Evolutionary conservation across 2,888 invertebrate genomes (phyloP).

Genomic region (Stenoptilia bipunctidactyla): DNA sequence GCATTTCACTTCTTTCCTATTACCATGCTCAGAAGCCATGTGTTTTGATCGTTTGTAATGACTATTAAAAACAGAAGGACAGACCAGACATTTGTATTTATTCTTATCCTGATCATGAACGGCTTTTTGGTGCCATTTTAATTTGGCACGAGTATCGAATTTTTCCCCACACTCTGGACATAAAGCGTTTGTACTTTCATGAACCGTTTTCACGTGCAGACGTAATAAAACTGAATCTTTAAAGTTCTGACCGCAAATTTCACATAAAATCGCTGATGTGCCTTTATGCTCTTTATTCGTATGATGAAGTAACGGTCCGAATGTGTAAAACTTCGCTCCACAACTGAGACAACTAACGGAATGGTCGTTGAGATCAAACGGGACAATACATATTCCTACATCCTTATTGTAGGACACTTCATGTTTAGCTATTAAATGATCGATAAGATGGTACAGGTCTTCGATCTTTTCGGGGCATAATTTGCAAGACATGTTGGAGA

Average conservation of each 20-base stretch:
- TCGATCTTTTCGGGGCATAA: conserved; percentile 35
- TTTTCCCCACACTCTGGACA: conserved; percentile 57
- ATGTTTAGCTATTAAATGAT: conserved; percentile 44
- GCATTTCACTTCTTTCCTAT: conserved; percentile 49
- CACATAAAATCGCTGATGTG: conserved; percentile 47
- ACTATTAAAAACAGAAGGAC: conserved; percentile 45
- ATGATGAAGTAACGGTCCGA: conserved; percentile 49
- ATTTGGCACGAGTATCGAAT: conserved; percentile 57
- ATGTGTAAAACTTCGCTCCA: conserved; percentile 46
- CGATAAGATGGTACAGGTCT: conserved; percentile 46
- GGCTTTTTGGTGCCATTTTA: conserved; percentile 58
- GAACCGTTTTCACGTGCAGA: conserved; percentile 43
- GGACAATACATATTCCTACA: conserved; percentile 48
- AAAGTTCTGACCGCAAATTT: conserved; percentile 55
- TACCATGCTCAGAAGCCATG: conserved; percentile 53
- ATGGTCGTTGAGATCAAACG: conserved; percentile 49
- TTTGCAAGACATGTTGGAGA: conserved; percentile 41
- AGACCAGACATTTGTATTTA: conserved; percentile 62
- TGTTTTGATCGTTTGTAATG: conserved; percentile 50
- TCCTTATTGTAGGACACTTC: conserved; percentile 45
- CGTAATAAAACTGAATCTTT: conserved; percentile 41
- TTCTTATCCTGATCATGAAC: conserved; percentile 48
- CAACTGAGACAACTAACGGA: conserved; percentile 44
- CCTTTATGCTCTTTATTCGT: conserved; percentile 61
- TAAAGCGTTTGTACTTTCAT: conserved; percentile 41